phyloP scores from a whole-genome alignment of 2,113 vertebrate species.

The Stomatorhinus ivindoensis region DNA sequence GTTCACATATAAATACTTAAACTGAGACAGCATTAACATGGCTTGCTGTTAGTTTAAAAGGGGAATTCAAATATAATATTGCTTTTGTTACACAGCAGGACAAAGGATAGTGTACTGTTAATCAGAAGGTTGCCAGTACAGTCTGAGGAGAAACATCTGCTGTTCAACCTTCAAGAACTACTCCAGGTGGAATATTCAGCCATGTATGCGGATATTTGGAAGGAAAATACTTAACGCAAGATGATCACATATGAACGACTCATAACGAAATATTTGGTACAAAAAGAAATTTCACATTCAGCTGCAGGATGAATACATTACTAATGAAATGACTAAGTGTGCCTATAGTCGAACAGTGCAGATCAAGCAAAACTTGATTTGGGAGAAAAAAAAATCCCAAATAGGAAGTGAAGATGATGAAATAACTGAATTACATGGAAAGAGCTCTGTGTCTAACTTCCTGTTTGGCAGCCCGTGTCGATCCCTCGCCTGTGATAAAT shows the following conservation, averaged over 20 bases:
- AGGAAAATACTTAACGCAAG: neutral
- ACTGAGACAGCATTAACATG: neutral
- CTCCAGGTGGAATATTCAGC: neutral
- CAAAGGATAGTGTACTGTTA: neutral
- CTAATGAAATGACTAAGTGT: neutral
- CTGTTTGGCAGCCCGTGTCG: neutral
- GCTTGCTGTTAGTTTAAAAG: neutral
- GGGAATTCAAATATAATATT: neutral
- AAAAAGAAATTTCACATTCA: neutral
- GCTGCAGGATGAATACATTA: neutral
- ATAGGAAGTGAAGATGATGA: neutral
- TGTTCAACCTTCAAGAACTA: neutral
- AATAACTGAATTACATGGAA: neutral
- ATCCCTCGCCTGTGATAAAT: neutral
- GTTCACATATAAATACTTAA: neutral
- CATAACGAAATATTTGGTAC: neutral
- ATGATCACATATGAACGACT: neutral
- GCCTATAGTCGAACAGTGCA: neutral
- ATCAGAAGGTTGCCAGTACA: neutral
- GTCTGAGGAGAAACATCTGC: neutral
- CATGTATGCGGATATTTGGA: neutral
- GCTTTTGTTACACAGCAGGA: neutral
- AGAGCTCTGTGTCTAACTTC: neutral
- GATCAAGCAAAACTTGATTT: neutral
- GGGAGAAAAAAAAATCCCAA: neutral